Base-by-base conservation (phyloP, 2,888 invertebrate species). In the Torymus aiolomorphi region DNA sequence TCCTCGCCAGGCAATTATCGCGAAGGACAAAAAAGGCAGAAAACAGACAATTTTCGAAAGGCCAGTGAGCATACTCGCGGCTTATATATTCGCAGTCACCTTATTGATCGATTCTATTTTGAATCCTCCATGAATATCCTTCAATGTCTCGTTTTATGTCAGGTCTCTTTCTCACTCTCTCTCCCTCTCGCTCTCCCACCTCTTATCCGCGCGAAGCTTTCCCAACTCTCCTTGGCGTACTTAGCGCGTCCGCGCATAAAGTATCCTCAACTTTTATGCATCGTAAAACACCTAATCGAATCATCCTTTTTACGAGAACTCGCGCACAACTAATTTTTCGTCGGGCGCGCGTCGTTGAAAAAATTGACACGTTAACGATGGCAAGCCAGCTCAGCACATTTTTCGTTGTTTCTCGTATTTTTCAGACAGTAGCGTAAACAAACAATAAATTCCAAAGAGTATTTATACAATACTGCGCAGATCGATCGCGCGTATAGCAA, bases 211-310 rank as follows among this genome's bases (percentile, higher is more conserved):
- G 54, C 20, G 42, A 42, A 49, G 67, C 76, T 76, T 76, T 66
- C 66, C 11, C 66, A 59, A 66, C 75, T 75, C 67, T 61, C 75
- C 76, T 70, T 69, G 76, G 56, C 69, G 76, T 54, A 69, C 70
- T 70, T 76, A 76, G 67, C 75, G 18, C 59, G 67, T 57, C 52
- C 59, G 69, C 31, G 62, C 76, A 62, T 76, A 76, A 76, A 76
- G 24, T 63, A 70, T 73, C 42, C 76, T 70, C 69, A 56, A 70
- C 70, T 76, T 76, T 70, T 70, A 76, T 70, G 69, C 76, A 70
- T 56, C 76, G 63, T 76, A 76, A 76, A 70, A 70, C 62, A 76
- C 70, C 63, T 70, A 76, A 76, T 76, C 76, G 70, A 76, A 70
- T 76, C 62, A 70, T 63, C 76, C 20, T 16, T 76, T 76, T 42